Evolutionary conservation across 2,113 vertebrate genomes (phyloP), one percentile per base, ranked within the genome.

Genomic region (Semnopithecus entellus): DNA sequence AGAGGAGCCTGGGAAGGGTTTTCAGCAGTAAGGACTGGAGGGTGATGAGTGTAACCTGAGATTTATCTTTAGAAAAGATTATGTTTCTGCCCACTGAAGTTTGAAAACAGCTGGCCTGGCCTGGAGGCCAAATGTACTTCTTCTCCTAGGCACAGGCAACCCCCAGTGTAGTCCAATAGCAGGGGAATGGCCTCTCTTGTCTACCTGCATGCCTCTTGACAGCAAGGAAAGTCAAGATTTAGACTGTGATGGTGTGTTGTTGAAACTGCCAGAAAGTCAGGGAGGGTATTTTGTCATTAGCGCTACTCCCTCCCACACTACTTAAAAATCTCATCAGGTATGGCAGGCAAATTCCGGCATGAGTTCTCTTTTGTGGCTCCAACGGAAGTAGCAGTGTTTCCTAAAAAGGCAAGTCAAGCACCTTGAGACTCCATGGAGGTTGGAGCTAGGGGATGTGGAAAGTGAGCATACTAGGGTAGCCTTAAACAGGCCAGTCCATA

Each of bases 11-110:
- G 25, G 40, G 38, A 73, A 82, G 43, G 11, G 6, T 52, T 96
- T 94, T 45, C 45, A 89, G 59, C 50, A 86, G n/a, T 32, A 61
- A 90, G 43, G 35, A 17, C 7, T 83, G 7, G 55, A 80, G 0
- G 3, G 8, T 16, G 35, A 52, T 70, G 73, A 75, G n/a, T 68
- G 13, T 27, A 70, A 79, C 14, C 5, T 22, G 45, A 94, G 10
- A 79, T 66, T 55, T 59, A 84, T 59, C 50, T 97, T 91, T 78
- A 81, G 45, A 84, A 59, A 87, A 87, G 48, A 52, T 50, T 6
- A 10, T 32, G 2, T 10, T 86, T 96, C 55, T 95, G 17, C 7
- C 45, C n/a, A 55, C 4, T 87, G 73, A 82, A n/a, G 25, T 52
- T 30, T 84, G 80, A 82, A 82, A 94, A 78, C 17, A 38, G 9